phyloP scores from a whole-genome alignment of 2,797 vertebrate genomes.

The Syngnathus rostellatus region DNA sequence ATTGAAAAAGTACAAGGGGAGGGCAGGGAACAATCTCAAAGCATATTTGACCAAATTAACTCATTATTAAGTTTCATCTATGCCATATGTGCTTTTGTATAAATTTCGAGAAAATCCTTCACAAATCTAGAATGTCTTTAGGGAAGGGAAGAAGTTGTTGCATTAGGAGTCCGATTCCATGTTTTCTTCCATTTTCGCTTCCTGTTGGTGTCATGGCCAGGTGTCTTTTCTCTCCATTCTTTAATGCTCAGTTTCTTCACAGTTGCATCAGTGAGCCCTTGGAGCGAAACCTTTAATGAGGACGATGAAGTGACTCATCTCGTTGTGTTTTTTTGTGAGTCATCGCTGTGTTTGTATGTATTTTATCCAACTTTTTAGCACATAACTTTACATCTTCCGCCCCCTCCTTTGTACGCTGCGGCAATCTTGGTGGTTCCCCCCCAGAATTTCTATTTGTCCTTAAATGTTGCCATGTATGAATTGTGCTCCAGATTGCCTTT shows the following conservation, averaged over 20 bases:
- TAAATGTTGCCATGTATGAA: conserved; percentile 40
- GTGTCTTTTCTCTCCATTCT: conserved; percentile 1
- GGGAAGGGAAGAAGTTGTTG: background rate
- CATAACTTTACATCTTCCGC: conserved; percentile 11
- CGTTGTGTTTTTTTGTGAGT: conserved; percentile 33
- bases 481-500: conserved; percentile 32
- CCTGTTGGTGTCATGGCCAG: background rate
- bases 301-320: conserved; percentile 42
- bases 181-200: background rate
- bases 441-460: conserved; percentile 34
- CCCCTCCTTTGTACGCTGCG: background rate
- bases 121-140: background rate
- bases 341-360: conserved; percentile 20
- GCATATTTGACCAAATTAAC: conserved; percentile 28
- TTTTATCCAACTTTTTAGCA: conserved; percentile 24
- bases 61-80: background rate
- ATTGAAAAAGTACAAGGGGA: conserved; percentile 26
- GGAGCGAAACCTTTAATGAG: conserved; percentile 36
- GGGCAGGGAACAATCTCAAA: conserved; percentile 33
- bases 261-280: conserved; percentile 29
- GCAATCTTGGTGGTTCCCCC: conserved; percentile 37
- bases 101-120: background rate
- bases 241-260: conserved; percentile 21
- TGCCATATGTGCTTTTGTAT: background rate
- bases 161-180: background rate